Evolutionary conservation across 1,140 invertebrate genomes (phyloP), one percentile per base, ranked within the genome.

Genomic region (Drosophila mojavensis): DNA sequence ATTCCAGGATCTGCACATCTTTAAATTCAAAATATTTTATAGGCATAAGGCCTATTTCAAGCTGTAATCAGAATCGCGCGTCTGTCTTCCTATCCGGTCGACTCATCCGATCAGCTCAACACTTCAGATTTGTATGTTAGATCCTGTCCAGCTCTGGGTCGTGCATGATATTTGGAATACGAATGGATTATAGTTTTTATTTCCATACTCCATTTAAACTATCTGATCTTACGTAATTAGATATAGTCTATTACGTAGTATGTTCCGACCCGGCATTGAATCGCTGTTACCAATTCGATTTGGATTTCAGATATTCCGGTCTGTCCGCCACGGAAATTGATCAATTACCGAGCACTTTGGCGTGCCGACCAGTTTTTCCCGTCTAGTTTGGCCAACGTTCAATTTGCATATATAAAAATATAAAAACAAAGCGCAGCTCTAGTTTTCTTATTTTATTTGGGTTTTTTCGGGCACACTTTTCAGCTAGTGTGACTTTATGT

Each of bases 291-390:
- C 15, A 39, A 10, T 17, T 17, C 58, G 47, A 62, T 39, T 71
- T 59, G 50, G 54, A 58, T 63, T 58, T 64, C 28, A 26, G 13
- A 20, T 51, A 36, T 65, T 65, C 67, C 43, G 67, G 59, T 70
- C 61, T 17, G 53, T 26, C 26, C 50, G 50, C 50, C 51, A 72
- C 83, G 83, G 83, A 88, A 88, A 88, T 89, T 88, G 83, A 88
- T 88, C 83, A 88, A 88, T 88, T 88, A 88, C 84, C 58, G 64
- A 83, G 84, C 83, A 83, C 78, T 81, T 80, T 79, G 81, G 59
- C 50, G 50, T 60, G 79, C 65, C 75, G 79, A 88, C 83, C 83
- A 89, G 83, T 88, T 88, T 88, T 89, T 89, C 79, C 53, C 83
- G 76, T 83, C 85, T 47, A 74, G 54, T 71, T 74, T 48, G 41